phyloP scores from a whole-genome alignment of 2,113 vertebrate genomes.

The Microtus oregoni region DNA sequence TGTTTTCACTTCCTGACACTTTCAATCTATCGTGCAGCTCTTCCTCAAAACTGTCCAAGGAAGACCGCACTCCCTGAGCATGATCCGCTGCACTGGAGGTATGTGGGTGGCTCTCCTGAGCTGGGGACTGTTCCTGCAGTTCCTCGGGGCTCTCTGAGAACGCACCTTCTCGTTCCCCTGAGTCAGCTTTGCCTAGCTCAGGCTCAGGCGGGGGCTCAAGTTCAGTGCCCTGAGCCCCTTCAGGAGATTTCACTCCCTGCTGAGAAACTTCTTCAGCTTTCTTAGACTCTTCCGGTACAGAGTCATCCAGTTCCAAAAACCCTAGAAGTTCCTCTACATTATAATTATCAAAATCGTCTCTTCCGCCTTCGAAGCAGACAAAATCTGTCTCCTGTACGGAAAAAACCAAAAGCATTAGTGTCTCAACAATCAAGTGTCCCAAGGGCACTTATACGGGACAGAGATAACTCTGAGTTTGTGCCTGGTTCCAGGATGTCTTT shows the following conservation, averaged over 20 bases:
- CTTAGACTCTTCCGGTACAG: conserved; percentile 19
- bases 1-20: conserved; percentile 86
- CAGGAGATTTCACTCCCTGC: not conserved
- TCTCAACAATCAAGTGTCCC: not conserved
- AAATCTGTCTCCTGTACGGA: conserved; percentile 96
- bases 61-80: conserved; percentile 81
- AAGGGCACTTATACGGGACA: not conserved
- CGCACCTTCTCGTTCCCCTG: conserved; percentile 7
- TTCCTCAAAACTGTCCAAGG: conserved; percentile 80
- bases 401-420: conserved; percentile 51
- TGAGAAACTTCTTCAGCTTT: conserved; percentile 38
- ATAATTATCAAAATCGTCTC: conserved; percentile 93
- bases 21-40: conserved; percentile 82
- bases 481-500: not conserved
- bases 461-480: not conserved
- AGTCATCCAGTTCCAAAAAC: conserved; percentile 65
- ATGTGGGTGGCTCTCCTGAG: conserved; percentile 39
- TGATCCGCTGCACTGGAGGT: conserved; percentile 66
- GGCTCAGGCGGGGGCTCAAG: not conserved
- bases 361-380: conserved; percentile 95
- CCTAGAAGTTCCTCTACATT: conserved; percentile 91
- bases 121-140: conserved; percentile 43
- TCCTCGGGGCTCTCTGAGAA: conserved; percentile 70
- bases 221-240: conserved; percentile 48
- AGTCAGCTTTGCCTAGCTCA: not conserved